Evolutionary conservation across 2,888 invertebrate genomes (phyloP), one percentile per base, ranked within the genome.

Genomic region (Pandemis heparana): DNA sequence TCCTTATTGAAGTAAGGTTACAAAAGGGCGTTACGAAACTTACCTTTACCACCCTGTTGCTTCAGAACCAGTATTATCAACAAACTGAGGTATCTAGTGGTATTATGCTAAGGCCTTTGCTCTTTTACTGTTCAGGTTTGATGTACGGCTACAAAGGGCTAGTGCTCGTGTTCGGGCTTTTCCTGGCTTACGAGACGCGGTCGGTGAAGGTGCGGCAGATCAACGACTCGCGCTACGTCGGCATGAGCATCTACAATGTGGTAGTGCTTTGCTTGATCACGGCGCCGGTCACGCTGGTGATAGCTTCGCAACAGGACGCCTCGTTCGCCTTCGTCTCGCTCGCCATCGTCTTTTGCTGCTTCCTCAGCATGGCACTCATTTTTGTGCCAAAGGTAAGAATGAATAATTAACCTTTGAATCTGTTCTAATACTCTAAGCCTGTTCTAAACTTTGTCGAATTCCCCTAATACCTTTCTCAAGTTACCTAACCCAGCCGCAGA

Each of bases 221-320:
- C 86, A 99, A 99, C 92, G 99, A 99, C 94, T 99, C 99, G 0
- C 96, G 99, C 83, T 98, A 99, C 89, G 99, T 99, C 39, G 99
- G 99, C 79, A 99, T 99, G 98, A 98, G 99, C 87, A 99, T 99
- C 88, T 99, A 99, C 95, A 99, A 99, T 91, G 99, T 99, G 80
- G 99, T 99, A 78, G 98, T 99, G 56, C 95, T 99, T 70, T 99
- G 99, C 89, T 95, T 99, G 83, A 99, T 99, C 90, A 99, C 99
- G 9, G 99, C 98, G 23, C 99, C 99, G 0, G 99, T 99, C 74
- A 98, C 98, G 60, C 96, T 99, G 95, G 99, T 99, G 79, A 99
- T 99, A 82, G 97, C 98, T 77, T 98, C 98, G 80, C 99, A 99
- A 88, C 99, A 99, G 89, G 99, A 99, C 90, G 99, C 99, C 63